Percentiles rank a stretch among this genome's conserved stretches.
These are phyloP conservation scores for Plestiodon gilberti DNA, from an alignment of 2,113 vertebrate species.

Conservation along the genomic window DNA sequence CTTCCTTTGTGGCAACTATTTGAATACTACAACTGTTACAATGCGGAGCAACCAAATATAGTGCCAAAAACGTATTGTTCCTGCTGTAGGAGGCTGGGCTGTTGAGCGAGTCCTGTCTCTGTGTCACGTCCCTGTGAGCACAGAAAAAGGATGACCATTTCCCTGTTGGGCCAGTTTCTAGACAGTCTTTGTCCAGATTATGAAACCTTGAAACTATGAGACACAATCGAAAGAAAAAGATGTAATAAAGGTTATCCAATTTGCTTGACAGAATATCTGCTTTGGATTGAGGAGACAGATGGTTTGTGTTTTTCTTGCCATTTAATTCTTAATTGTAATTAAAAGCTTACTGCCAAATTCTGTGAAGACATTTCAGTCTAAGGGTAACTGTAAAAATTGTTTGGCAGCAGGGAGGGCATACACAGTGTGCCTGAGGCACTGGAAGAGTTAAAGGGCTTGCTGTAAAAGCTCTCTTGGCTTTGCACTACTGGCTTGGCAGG, in stretches of 20 bases:
- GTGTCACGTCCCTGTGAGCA: not conserved
- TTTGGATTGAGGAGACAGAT: not conserved
- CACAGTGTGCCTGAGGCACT: not conserved
- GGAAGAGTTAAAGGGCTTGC: not conserved
- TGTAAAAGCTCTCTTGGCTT: not conserved
- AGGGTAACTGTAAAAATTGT: not conserved
- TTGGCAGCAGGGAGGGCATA: not conserved
- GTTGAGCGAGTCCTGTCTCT: not conserved
- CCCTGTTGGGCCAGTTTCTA: not conserved
- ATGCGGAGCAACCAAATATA: not conserved
- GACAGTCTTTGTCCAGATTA: not conserved
- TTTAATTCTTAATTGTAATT: not conserved
- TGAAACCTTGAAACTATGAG: not conserved
- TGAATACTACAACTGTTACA: too few relatives aligned
- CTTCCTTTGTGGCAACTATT: not conserved
- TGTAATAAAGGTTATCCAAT: not conserved
- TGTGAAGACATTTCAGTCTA: not conserved
- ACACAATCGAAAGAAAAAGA: not conserved
- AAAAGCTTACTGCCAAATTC: not conserved
- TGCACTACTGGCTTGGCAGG: not conserved
- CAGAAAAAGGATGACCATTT: not conserved
- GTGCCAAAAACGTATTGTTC: not conserved
- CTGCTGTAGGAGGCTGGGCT: not conserved
- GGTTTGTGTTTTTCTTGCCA: not conserved
- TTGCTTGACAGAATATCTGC: not conserved